Conservation (phyloP, 2,797 vertebrate genomes). For the Loris lydekkerianus region DNA sequence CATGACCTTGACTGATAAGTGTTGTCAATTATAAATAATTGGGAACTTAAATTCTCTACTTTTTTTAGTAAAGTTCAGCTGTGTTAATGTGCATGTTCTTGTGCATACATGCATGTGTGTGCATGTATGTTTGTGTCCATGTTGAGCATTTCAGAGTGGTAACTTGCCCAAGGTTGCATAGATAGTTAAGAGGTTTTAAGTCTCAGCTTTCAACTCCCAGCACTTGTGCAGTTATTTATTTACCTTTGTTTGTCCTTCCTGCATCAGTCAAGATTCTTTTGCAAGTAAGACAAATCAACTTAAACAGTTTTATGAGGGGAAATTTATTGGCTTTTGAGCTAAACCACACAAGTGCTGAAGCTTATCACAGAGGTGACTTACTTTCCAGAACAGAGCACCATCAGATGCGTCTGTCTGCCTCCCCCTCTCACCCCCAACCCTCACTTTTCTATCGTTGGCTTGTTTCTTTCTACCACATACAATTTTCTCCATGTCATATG, state of each 20-base stretch:
- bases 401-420: neutral
- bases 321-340: conserved; percentile 2
- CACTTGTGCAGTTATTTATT: neutral
- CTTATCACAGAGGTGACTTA: neutral
- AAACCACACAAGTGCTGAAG: neutral
- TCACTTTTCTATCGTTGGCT: neutral
- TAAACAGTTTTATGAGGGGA: neutral
- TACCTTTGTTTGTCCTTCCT: neutral
- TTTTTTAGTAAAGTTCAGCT: conserved; percentile 23
- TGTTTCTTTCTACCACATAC: neutral
- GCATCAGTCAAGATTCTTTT: neutral
- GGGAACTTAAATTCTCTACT: conserved; percentile 3
- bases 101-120: neutral
- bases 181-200: neutral
- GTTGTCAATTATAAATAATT: neutral
- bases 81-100: neutral
- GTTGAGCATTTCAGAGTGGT: neutral
- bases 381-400: neutral
- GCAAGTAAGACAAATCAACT: neutral
- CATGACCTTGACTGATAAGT: neutral
- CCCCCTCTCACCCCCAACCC: neutral
- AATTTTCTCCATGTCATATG: neutral
- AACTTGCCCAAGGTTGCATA: neutral
- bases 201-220: conserved; percentile 8
- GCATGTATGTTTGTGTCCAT: neutral